Base-by-base conservation (phyloP, 2,797 vertebrate species). In the Sebastes matsubarae region DNA sequence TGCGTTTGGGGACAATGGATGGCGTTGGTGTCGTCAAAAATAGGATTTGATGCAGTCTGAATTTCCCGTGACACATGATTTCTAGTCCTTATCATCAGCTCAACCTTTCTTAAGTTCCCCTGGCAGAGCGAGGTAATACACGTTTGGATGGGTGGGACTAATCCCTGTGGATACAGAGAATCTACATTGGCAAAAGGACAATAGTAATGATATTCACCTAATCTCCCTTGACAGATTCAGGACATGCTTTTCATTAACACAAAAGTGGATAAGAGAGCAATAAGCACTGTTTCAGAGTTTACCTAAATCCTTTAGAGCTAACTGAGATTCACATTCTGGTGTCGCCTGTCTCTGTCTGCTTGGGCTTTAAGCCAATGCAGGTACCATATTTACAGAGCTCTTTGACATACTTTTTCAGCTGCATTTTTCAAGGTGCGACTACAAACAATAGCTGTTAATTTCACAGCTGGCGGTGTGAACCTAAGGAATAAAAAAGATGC, bases 171-270 rank as follows among this genome's bases (percentile, higher is more conserved):
- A 95, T 94, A 95, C 87, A 94, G 86, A 91, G 91, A 96, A 95
- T 97, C 95, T 97, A 95, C 95, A 96, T 95, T 94, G 95, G 94
- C 94, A 96, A 97, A 97, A 97, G 96, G 96, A 96, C 96, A 97
- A 97, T 95, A 95, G 95, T 96, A 97, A 97, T 97, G 96, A 96
- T 96, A 97, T 97, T 97, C 97, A 96, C 95, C 95, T 97, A 98
- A 98, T 98, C 96, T 97, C 93, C 94, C 92, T 80, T 96, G 96
- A 98, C 97, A 97, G 96, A 98, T 98, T 98, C 96, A 97, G 96
- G 96, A 96, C 97, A 97, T 96, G 96, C 94, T 97, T 97, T 97
- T 97, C 96, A 98, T 98, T 98, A 97, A 96, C 94, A 96, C 94
- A 95, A 97, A 96, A 97, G 97, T 96, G 85, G 96, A 97, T 97